phyloP scores from a whole-genome alignment of 2,797 vertebrate species.

The Pangasius mekongensis region DNA sequence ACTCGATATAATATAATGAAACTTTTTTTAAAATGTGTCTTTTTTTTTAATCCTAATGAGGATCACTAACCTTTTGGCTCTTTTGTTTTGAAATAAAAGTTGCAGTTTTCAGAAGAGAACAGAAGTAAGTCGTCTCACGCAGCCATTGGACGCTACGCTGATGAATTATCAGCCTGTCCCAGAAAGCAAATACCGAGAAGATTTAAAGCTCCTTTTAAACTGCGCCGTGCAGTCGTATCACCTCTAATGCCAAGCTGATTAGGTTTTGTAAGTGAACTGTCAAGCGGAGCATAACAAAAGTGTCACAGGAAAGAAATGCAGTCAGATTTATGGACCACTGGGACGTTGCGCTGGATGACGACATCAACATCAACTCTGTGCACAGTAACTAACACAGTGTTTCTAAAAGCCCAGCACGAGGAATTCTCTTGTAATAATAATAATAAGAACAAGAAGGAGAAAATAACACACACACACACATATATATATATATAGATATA shows the following conservation, averaged over 20 bases:
- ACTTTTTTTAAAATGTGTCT: too few species aligned
- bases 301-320: neutral
- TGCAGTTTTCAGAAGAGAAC: neutral
- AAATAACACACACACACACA: neutral
- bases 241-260: neutral
- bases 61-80: neutral
- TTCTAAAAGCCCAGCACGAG: neutral
- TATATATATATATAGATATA: too few species aligned
- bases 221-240: neutral
- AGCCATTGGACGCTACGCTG: too few species aligned
- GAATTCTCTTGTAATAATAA: neutral
- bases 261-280: neutral
- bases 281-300: neutral
- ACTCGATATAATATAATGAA: neutral
- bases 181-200: neutral
- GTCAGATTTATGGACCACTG: neutral
- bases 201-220: conserved; percentile 1
- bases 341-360: neutral
- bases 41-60: neutral
- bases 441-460: neutral
- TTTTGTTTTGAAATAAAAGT: neutral
- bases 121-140: neutral
- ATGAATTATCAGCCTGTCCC: neutral
- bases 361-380: neutral
- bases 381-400: neutral